Percentiles rank a stretch among this genome's conserved stretches.
Evolutionary conservation across 2,888 invertebrate species (phyloP).

Genomic region (Yponomeuta malinellus): DNA sequence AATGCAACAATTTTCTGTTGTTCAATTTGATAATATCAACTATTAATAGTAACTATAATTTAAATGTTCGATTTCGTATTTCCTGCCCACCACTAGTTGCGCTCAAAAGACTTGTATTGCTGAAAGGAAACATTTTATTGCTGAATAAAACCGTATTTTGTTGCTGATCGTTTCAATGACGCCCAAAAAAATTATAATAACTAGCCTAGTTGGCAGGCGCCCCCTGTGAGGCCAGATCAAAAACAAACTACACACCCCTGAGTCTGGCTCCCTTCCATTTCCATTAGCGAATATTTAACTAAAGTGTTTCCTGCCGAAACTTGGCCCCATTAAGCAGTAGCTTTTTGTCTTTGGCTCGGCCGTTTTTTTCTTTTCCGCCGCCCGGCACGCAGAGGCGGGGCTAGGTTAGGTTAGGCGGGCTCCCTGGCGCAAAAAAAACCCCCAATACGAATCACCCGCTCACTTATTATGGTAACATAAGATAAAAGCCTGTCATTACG

Average conservation of each 20-base stretch:
- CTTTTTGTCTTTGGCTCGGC: constrained; percentile 63
- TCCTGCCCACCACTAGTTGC: not conserved
- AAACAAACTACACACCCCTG: constrained; percentile 15
- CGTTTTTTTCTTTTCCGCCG: constrained; percentile 48
- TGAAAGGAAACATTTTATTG: too few species aligned
- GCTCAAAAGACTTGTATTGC: too few species aligned
- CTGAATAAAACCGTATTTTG: too few species aligned
- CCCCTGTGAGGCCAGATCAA: constrained; percentile 12
- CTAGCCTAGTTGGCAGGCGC: constrained; percentile 14
- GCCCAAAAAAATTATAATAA: not conserved
- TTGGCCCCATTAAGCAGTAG: constrained; percentile 62
- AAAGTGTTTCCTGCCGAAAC: constrained; percentile 66
- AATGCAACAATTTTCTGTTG: not conserved
- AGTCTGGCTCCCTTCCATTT: constrained; percentile 68
- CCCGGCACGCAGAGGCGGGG: constrained; percentile 13
- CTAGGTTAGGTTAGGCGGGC: too few species aligned
- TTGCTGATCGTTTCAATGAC: not conserved
- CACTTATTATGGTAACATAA: too few species aligned
- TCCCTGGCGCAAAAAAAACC: too few species aligned
- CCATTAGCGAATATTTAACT: constrained; percentile 74
- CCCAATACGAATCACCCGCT: too few species aligned
- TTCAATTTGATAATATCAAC: too few species aligned
- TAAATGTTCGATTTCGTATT: not conserved
- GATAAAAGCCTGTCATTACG: too few species aligned
- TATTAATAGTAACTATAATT: too few species aligned